These are phyloP conservation scores for Pitta sordida DNA, from an alignment of 2,113 vertebrate species.

Conservation along the genomic window DNA sequence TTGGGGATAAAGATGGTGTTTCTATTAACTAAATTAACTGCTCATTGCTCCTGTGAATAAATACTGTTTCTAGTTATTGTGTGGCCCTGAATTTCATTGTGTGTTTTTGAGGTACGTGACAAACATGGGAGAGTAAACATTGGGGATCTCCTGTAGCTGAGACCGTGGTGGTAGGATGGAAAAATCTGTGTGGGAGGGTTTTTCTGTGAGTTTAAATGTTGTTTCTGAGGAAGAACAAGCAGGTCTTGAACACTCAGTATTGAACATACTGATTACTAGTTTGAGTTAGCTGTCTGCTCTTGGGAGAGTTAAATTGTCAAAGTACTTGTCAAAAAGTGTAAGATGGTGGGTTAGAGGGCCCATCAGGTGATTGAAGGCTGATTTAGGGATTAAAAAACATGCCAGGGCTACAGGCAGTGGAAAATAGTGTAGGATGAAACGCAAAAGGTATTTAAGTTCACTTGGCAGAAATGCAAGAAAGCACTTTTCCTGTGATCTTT, in stretches of 20 bases:
- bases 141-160: neutral
- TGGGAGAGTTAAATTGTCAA: neutral
- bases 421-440: constrained; percentile 8
- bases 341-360: neutral
- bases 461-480: neutral
- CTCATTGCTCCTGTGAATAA: neutral
- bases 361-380: neutral
- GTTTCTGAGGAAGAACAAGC: neutral
- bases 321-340: neutral
- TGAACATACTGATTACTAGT: neutral
- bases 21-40: neutral
- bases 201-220: neutral
- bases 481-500: neutral
- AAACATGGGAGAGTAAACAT: neutral
- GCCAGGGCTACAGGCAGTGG: neutral
- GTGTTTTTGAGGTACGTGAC: neutral
- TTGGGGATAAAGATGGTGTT: neutral
- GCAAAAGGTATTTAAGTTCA: neutral
- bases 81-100: neutral
- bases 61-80: neutral
- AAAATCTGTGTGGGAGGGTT: neutral
- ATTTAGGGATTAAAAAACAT: neutral
- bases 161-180: neutral
- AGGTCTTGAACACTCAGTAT: neutral
- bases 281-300: neutral